Evolutionary conservation across 2,888 invertebrate species (phyloP).

Genomic region (Eupithecia tripunctaria): DNA sequence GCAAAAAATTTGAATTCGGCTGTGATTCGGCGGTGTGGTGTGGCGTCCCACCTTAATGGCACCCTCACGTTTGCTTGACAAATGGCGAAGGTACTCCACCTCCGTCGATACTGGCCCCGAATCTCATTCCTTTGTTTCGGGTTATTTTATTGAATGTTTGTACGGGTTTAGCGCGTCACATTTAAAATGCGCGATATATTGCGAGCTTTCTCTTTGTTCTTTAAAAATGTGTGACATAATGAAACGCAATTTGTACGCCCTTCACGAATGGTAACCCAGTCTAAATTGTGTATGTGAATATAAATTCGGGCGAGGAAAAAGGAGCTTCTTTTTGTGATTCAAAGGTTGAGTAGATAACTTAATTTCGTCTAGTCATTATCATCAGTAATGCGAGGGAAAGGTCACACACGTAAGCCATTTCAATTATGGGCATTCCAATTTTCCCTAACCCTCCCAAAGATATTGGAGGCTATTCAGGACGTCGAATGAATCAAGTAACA

Average conservation of each 20-base stretch:
- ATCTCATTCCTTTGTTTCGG: constrained; percentile 48
- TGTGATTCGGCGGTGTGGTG: not conserved
- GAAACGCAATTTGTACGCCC: constrained; percentile 23
- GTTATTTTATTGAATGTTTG: constrained; percentile 46
- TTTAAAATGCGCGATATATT: constrained; percentile 38
- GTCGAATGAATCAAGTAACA: constrained; percentile 39
- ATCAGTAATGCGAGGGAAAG: constrained; percentile 41
- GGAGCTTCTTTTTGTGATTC: constrained; percentile 7
- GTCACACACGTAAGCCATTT: constrained; percentile 41
- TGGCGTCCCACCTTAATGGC: constrained; percentile 57
- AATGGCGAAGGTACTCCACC: constrained; percentile 60
- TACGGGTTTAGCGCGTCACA: constrained; percentile 43
- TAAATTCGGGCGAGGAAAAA: not conserved
- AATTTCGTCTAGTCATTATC: constrained; percentile 23
- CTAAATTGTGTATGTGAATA: constrained; percentile 13
- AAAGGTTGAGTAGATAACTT: constrained; percentile 24
- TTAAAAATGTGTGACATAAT: constrained; percentile 22
- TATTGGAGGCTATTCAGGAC: constrained; percentile 34
- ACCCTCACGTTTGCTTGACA: constrained; percentile 76
- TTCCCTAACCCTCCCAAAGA: constrained; percentile 29
- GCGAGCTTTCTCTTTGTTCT: constrained; percentile 30
- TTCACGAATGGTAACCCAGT: constrained; percentile 15
- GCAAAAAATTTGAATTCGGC: not conserved
- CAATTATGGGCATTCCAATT: constrained; percentile 33
- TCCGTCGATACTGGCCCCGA: constrained; percentile 43